phyloP scores from a whole-genome alignment of 1,140 invertebrate species.

The Ooceraea biroi region DNA sequence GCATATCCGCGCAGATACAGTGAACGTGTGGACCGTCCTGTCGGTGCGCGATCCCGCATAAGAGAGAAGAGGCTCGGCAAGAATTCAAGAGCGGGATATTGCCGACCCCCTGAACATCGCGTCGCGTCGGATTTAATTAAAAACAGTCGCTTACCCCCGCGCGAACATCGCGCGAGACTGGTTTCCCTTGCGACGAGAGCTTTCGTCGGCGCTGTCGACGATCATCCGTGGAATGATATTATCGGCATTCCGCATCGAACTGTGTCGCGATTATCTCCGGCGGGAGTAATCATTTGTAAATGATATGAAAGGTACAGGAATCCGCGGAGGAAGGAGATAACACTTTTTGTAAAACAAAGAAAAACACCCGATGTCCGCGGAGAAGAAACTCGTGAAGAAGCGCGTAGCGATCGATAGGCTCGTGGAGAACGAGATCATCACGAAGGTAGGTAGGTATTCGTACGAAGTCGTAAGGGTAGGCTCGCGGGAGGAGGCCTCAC shows the following conservation, averaged over 20 bases:
- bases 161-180: conserved; percentile 35
- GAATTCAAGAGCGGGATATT: conserved; percentile 39
- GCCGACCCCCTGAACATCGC: conserved; percentile 13
- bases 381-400: background rate
- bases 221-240: background rate
- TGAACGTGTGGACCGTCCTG: too few species aligned
- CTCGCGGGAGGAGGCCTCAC: background rate
- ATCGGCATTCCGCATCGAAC: background rate
- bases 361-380: background rate
- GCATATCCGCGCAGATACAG: conserved; percentile 34
- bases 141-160: conserved; percentile 2
- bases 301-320: background rate
- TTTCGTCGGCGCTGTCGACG: conserved; percentile 3
- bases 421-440: conserved; percentile 8
- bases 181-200: conserved; percentile 1
- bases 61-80: conserved; percentile 13
- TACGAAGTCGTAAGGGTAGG: conserved; percentile 26
- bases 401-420: background rate
- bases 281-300: background rate
- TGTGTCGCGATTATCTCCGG: background rate
- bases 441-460: background rate
- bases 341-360: background rate
- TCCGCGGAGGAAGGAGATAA: background rate
- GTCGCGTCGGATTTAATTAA: conserved; percentile 56
- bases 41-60: too few species aligned